Conservation (phyloP, 1,140 invertebrate genomes). For the Holcopasites calliopsidis region DNA sequence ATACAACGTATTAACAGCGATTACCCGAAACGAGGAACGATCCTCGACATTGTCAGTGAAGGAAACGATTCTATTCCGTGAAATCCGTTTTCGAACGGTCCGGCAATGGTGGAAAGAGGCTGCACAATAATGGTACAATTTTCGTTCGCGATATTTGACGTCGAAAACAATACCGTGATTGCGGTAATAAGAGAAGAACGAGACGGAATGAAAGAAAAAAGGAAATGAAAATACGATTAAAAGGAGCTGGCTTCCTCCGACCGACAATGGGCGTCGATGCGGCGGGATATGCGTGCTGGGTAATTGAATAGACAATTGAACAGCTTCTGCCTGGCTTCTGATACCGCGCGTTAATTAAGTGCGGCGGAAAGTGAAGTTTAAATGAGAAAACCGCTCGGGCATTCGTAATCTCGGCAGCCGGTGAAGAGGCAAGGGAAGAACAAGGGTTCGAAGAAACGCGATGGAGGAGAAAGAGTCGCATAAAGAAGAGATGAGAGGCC, state of each 20-base stretch:
- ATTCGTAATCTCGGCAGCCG: conserved; percentile 36
- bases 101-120: background rate
- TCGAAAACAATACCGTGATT: too few relatives aligned
- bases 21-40: conserved; percentile 26
- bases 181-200: background rate
- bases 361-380: conserved; percentile 47
- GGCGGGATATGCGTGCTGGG: conserved; percentile 3
- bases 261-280: background rate
- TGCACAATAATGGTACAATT: too few relatives aligned
- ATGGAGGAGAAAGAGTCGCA: background rate
- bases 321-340: conserved; percentile 42
- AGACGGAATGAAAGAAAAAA: too few relatives aligned
- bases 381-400: conserved; percentile 48
- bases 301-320: conserved; percentile 54
- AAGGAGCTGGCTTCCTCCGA: background rate
- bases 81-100: background rate
- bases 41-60: background rate
- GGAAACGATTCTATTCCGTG: background rate
- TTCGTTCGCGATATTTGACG: too few relatives aligned
- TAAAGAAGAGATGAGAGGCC: background rate
- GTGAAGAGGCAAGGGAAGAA: background rate
- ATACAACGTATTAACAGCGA: conserved; percentile 58
- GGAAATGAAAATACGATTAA: conserved; percentile 22
- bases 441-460: background rate
- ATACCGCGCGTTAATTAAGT: conserved; percentile 50